These are phyloP conservation scores for Athetis lepigone DNA, from an alignment of 2,888 invertebrate genomes.

Conservation along the genomic window DNA sequence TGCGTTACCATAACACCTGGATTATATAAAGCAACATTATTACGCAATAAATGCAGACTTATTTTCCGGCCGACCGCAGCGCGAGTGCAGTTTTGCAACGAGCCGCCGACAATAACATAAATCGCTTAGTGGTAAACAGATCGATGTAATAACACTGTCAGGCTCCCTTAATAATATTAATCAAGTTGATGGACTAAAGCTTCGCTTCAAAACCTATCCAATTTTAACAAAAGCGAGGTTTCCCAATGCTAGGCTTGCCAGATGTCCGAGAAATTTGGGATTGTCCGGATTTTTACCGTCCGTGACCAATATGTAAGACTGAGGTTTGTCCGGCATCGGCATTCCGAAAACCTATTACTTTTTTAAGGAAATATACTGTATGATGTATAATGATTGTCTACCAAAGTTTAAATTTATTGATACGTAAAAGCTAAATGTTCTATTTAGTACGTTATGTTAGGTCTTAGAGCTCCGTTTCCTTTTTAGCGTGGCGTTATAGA, in stretches of 20 bases:
- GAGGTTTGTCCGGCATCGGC: too few species aligned
- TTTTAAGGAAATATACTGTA: too few species aligned
- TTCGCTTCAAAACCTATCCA: neutral
- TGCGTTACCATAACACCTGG: neutral
- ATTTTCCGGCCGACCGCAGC: constrained; percentile 10
- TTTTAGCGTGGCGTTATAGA: too few species aligned
- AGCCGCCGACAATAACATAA: neutral
- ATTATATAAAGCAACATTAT: constrained; percentile 8
- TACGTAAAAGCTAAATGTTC: too few species aligned
- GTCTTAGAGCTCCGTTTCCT: too few species aligned
- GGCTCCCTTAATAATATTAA: constrained; percentile 1
- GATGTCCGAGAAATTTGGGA: too few species aligned
- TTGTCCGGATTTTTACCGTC: too few species aligned
- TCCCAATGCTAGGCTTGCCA: constrained; percentile 1
- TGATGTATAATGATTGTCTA: too few species aligned
- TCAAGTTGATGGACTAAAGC: neutral
- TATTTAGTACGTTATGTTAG: too few species aligned
- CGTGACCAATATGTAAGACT: too few species aligned
- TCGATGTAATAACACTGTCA: neutral
- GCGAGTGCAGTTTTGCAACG: neutral
- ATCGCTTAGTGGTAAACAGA: neutral
- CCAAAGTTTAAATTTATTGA: too few species aligned
- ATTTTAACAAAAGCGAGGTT: neutral
- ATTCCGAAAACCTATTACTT: too few species aligned
- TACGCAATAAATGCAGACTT: constrained; percentile 19